Percentiles rank a stretch among this genome's conserved stretches.
Conservation (phyloP, 2,113 vertebrate species). For the Vulpes lagopus region DNA sequence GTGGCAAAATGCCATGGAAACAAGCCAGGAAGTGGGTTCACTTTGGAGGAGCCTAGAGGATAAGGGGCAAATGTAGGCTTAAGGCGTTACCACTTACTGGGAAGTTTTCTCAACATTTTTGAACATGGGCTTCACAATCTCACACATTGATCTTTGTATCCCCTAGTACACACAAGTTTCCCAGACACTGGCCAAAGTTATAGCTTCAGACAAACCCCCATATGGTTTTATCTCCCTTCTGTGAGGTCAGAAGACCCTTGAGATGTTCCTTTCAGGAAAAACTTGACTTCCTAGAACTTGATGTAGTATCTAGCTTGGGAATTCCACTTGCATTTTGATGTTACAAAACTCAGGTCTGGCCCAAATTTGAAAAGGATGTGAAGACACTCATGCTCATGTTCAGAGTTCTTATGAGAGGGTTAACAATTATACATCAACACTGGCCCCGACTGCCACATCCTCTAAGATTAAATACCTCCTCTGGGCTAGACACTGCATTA, state of each 20-base stretch:
- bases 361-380: background rate
- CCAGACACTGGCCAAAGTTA: background rate
- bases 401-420: background rate
- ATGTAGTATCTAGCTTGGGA: background rate
- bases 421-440: background rate
- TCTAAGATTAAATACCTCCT: background rate
- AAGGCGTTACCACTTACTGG: background rate
- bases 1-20: background rate
- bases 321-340: background rate
- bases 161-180: background rate
- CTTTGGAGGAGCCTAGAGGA: background rate
- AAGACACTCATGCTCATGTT: background rate
- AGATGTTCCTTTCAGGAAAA: constrained; percentile 40
- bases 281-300: background rate
- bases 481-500: background rate
- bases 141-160: background rate
- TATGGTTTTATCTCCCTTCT: background rate
- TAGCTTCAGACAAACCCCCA: background rate
- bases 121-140: background rate
- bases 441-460: background rate
- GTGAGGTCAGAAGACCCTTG: background rate
- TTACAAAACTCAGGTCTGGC: background rate
- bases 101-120: background rate
- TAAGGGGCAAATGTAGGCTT: background rate
- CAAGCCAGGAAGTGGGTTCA: background rate